Evolutionary conservation across 2,888 invertebrate genomes (phyloP).

Genomic region (Parnassius orleans): DNA sequence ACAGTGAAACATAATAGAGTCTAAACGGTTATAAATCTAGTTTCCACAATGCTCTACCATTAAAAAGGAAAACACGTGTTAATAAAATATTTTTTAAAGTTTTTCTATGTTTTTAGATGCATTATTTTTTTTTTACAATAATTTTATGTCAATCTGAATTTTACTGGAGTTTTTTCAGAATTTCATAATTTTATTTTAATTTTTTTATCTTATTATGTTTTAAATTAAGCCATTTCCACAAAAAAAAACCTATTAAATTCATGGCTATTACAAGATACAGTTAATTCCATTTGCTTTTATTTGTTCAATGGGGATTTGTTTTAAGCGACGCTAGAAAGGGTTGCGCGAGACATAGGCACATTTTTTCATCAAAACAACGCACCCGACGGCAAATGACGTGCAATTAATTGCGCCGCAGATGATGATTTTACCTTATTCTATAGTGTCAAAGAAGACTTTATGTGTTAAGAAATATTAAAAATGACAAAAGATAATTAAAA

Average conservation of each 20-base stretch:
- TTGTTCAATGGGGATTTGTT: background rate
- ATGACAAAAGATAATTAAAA: background rate
- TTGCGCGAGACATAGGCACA: slow-evolving; percentile 58
- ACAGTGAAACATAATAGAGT: slow-evolving; percentile 5
- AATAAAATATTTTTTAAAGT: too few species aligned
- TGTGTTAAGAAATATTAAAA: background rate
- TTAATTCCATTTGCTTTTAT: background rate
- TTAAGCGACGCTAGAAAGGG: slow-evolving; percentile 10
- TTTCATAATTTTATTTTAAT: too few species aligned
- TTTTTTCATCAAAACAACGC: slow-evolving; percentile 60
- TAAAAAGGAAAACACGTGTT: background rate
- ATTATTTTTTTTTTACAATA: too few species aligned
- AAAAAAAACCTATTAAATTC: too few species aligned
- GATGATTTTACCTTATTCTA: background rate
- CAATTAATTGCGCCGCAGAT: slow-evolving; percentile 8
- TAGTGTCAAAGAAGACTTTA: background rate
- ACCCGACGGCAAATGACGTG: slow-evolving; percentile 60
- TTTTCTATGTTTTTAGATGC: too few species aligned
- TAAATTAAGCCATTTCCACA: too few species aligned
- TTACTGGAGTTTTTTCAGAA: too few species aligned
- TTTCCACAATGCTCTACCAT: slow-evolving; percentile 3
- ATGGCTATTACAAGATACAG: too few species aligned
- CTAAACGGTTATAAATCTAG: slow-evolving; percentile 22
- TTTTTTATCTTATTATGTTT: too few species aligned
- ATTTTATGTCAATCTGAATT: too few species aligned